A percentile compares a stretch with the other conserved stretches of the same genome.
These are phyloP conservation scores for Zaprionus ghesquierei DNA, from an alignment of 1,140 invertebrate genomes.

Conservation along the genomic window DNA sequence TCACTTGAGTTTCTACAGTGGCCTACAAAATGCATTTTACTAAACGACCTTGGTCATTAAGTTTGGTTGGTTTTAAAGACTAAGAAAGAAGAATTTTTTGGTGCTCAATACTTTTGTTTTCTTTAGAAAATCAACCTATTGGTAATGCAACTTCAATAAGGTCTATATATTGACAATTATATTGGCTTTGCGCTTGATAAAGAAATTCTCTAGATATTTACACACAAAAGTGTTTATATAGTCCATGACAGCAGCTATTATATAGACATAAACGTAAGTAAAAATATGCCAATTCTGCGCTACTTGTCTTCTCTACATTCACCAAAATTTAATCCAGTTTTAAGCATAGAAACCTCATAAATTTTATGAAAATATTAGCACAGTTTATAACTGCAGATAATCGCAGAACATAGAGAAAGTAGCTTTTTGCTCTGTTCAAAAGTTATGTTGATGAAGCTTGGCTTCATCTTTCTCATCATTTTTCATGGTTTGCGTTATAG, in stretches of 20 bases:
- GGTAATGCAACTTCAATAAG: neutral
- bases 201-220: constrained; percentile 41
- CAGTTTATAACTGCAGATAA: constrained; percentile 1
- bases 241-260: constrained; percentile 40
- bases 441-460: constrained; percentile 11
- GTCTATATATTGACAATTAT: constrained; percentile 49
- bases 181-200: constrained; percentile 50
- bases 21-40: neutral
- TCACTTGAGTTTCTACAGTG: neutral
- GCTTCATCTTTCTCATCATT: constrained; percentile 9
- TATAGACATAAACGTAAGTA: constrained; percentile 31
- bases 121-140: no score
- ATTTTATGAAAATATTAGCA: constrained; percentile 5
- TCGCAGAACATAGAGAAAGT: constrained; percentile 15
- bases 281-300: no score
- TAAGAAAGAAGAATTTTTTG: neutral
- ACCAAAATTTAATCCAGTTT: constrained; percentile 10
- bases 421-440: neutral
- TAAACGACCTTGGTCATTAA: neutral
- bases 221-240: constrained; percentile 22
- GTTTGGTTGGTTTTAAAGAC: no score
- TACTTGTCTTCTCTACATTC: neutral
- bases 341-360: neutral
- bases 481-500: neutral
- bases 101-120: neutral